Evolutionary conservation across 2,113 vertebrate genomes (phyloP), one percentile per base, ranked within the genome.

Genomic region (Neoarius graeffei): DNA sequence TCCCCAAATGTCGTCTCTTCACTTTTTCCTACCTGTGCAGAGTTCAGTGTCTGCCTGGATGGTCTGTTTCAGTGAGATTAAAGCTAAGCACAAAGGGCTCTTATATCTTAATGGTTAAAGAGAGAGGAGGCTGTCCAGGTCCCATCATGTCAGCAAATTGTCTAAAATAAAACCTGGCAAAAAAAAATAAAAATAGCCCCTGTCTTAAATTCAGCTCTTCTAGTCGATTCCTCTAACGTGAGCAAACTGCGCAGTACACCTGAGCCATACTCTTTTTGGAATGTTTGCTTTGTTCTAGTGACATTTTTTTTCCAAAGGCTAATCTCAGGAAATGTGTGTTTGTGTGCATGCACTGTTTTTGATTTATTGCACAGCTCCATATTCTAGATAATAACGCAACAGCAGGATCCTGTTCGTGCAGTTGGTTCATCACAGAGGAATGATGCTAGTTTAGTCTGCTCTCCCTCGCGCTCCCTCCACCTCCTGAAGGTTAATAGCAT

Each of bases 21-120:
- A 84, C 35, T 71, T 67, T 89, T 64, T 81, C 30, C 76, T 87
- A 77, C 79, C 67, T 85, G 52, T 84, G 80, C 74, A 86, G 54
- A 84, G 86, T 59, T 90, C 83, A 57, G 48, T 52, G 42, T 52
- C 80, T 86, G 52, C 23, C 80, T n/a, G 80, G 59, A 92, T 94
- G 90, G 88, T 92, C 91, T 91, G 85, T 74, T 91, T 89, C 92
- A 94, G 95, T 95, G 91, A 94, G 94, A 94, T 95, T 95, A 95
- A 92, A 93, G 92, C 90, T 92, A 92, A 92, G 90, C 93, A 92
- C 86, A 80, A 90, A 84, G 10, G 79, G 88, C 90, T 91, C 91
- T 89, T 92, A 86, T 94, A 92, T 92, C 94, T 93, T 92, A 91
- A 89, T 93, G 91, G 93, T 91, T 92, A 93, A 90, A 93, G 87